Base-by-base conservation (phyloP, 1,140 invertebrate species). In the Drosophila sulfurigaster region DNA sequence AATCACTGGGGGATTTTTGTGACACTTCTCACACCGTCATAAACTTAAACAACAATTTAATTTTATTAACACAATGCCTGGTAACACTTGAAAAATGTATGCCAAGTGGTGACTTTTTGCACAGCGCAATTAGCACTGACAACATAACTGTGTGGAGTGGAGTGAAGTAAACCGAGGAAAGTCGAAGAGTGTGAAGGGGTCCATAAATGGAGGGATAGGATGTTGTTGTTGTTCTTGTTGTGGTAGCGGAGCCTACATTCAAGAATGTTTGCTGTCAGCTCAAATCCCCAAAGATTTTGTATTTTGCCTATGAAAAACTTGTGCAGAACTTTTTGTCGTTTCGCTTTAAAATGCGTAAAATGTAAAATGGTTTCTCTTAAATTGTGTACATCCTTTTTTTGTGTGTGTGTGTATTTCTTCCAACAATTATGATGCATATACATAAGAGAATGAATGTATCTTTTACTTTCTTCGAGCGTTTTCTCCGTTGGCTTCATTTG, bases 101-200 rank as follows among this genome's bases (percentile, higher is more conserved):
- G 78, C 66, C 71, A 60, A 56, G 70, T 28, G 77, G 73, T 63
- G 78, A 75, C 56, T 65, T 79, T 49, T 60, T 49, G 59, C 54
- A 70, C 75, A 73, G 70, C 62, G 59, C 76, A 79, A 75, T 79
- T 79, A 75, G 69, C 76, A 74, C 65, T 68, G 62, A 65, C 62
- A 65, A 65, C 62, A 54, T 45, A 32, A 65, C 49, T 43, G 56
- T 8, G 4, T 43, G 20, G 20, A 25, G 35, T 28, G 16, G 54
- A 57, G 49, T 30, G 25, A 52, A 52, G 49, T 2, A 5, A 11
- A 38, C 30, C n/a, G 35, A 16, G 7, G 46, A 2, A 20, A 8
- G 8, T 32, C 4, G n/a, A 10, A 25, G 20, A 25, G 20, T 25
- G 20, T 25, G 20, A 25, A 25, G 20, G 3, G 20, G 20, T 25